These are phyloP conservation scores for Xanthorhoe designata DNA, from an alignment of 2,888 invertebrate genomes.

Conservation along the genomic window DNA sequence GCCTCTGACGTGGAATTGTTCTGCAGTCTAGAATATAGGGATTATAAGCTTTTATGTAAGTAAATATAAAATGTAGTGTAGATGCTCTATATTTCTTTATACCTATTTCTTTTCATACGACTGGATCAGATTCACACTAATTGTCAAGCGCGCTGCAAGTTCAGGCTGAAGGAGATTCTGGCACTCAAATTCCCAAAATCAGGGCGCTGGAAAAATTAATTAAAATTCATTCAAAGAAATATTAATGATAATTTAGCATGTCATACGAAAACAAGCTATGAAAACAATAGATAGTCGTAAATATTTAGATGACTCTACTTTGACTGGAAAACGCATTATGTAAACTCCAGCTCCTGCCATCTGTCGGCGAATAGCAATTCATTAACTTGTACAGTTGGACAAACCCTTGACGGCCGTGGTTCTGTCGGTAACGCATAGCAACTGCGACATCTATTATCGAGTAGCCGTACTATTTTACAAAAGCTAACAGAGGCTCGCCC, in stretches of 20 bases:
- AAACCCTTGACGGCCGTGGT: neutral
- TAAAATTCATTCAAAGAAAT: no score
- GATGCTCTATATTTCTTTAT: no score
- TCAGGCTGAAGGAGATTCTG: no score
- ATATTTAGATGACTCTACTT: neutral
- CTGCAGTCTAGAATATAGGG: conserved; percentile 24
- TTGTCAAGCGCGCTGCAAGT: no score
- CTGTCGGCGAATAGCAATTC: conserved; percentile 33
- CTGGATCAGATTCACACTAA: no score
- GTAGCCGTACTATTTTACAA: conserved; percentile 43
- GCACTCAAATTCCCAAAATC: no score
- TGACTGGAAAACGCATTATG: neutral
- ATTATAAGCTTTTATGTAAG: conserved; percentile 1
- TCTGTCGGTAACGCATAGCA: conserved; percentile 10
- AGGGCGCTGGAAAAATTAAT: no score
- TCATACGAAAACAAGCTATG: no score
- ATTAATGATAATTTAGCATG: no score
- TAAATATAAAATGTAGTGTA: no score
- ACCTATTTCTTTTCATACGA: no score
- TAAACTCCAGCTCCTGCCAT: conserved; percentile 43
- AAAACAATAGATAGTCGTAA: no score
- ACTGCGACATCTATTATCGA: conserved; percentile 55
- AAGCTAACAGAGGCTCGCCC: conserved; percentile 1
- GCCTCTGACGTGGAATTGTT: conserved; percentile 52
- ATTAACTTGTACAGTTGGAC: neutral